Evolutionary conservation across 1,140 invertebrate species (phyloP).

Genomic region (Heliconius congener): DNA sequence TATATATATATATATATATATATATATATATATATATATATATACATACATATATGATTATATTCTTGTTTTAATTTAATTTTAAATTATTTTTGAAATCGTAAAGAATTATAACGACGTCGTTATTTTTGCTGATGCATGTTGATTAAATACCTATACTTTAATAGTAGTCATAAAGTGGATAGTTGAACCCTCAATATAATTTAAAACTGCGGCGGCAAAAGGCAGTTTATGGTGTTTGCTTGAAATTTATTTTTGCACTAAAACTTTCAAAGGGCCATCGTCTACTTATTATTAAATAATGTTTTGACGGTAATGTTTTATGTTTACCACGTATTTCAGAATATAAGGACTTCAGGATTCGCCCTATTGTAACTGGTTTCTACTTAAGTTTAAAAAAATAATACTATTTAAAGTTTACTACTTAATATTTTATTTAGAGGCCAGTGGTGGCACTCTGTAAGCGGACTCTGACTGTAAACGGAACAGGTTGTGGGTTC

Average conservation of each 20-base stretch:
- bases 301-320: neutral
- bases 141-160: slow-evolving; percentile 41
- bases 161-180: slow-evolving; percentile 36
- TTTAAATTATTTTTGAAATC: neutral
- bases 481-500: too few relatives aligned
- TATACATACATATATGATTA: neutral
- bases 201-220: slow-evolving; percentile 23
- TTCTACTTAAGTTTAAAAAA: too few relatives aligned
- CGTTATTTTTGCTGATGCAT: slow-evolving; percentile 31
- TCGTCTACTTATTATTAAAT: neutral
- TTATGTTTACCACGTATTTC: neutral
- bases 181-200: slow-evolving; percentile 25
- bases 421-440: too few relatives aligned
- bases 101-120: neutral
- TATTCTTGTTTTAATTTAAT: neutral
- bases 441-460: too few relatives aligned
- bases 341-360: too few relatives aligned
- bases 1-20: too few relatives aligned
- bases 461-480: too few relatives aligned
- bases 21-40: too few relatives aligned
- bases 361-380: too few relatives aligned
- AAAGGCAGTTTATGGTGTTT: slow-evolving; percentile 15
- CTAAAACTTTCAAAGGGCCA: neutral
- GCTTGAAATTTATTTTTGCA: neutral
- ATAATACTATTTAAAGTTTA: too few relatives aligned